Percentiles rank a stretch among this genome's conserved stretches.
Conservation (phyloP, 2,888 invertebrate species). For the Drosophila neonasuta region DNA sequence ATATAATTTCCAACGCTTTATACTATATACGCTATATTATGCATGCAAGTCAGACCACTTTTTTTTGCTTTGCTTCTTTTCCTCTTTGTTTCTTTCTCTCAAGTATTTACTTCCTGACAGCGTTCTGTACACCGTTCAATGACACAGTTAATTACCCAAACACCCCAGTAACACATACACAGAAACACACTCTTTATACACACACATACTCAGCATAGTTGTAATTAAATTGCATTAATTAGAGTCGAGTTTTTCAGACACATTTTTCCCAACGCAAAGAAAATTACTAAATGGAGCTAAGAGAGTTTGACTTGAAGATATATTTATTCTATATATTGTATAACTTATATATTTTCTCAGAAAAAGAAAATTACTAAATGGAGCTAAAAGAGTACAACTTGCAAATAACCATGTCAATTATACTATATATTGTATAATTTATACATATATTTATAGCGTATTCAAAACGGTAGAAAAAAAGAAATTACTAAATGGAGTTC, state of each 20-base stretch:
- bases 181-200: conserved; percentile 10
- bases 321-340: too few species aligned
- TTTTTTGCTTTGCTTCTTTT: neutral
- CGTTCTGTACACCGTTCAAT: conserved; percentile 69
- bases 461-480: conserved; percentile 2
- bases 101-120: conserved; percentile 62
- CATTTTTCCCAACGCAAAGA: conserved; percentile 52
- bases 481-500: conserved; percentile 61
- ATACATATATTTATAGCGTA: too few species aligned
- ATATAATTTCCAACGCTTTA: conserved; percentile 8
- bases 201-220: conserved; percentile 24
- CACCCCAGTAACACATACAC: conserved; percentile 45
- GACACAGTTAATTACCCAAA: conserved; percentile 69
- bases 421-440: too few species aligned
- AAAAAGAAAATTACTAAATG: too few species aligned
- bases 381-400: too few species aligned
- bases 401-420: too few species aligned
- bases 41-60: conserved; percentile 12
- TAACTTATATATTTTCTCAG: too few species aligned
- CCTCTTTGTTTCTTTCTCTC: conserved; percentile 18
- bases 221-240: conserved; percentile 76
- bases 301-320: neutral
- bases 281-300: conserved; percentile 64
- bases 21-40: too few species aligned
- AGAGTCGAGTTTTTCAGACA: conserved; percentile 66